These are phyloP conservation scores for Trichopoda pennipes DNA, from an alignment of 2,888 invertebrate genomes.

Conservation along the genomic window DNA sequence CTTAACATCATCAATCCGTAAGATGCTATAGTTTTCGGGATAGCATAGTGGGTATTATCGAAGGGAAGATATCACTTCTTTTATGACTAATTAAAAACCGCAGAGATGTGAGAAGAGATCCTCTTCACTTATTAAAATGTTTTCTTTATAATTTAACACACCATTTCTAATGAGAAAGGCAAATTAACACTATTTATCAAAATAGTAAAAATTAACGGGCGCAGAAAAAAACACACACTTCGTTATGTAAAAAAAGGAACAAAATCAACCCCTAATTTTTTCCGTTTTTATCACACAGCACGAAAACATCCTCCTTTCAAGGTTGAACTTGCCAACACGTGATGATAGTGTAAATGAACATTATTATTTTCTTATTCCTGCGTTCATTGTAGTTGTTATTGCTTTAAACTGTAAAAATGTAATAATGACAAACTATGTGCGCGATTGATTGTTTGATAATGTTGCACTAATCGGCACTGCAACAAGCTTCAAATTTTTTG, in stretches of 20 bases:
- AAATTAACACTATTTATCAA: constrained; percentile 51
- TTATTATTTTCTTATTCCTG: constrained; percentile 21
- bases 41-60: no score
- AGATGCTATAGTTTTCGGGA: no score
- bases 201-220: constrained; percentile 4
- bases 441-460: constrained; percentile 53
- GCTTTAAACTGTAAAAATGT: constrained; percentile 52
- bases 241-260: neutral
- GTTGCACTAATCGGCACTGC: neutral
- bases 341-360: constrained; percentile 38
- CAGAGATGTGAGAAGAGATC: no score
- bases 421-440: constrained; percentile 60
- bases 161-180: neutral
- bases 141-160: neutral
- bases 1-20: no score
- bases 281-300: neutral
- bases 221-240: constrained; percentile 6
- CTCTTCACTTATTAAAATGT: neutral
- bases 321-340: constrained; percentile 34
- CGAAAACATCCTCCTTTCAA: constrained; percentile 25
- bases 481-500: constrained; percentile 16
- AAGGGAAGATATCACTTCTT: no score
- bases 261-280: constrained; percentile 39
- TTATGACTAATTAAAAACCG: no score
- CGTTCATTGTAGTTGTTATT: constrained; percentile 18